These are phyloP conservation scores for Trematomus loennbergii DNA, from an alignment of 2,113 vertebrate genomes.

Conservation along the genomic window DNA sequence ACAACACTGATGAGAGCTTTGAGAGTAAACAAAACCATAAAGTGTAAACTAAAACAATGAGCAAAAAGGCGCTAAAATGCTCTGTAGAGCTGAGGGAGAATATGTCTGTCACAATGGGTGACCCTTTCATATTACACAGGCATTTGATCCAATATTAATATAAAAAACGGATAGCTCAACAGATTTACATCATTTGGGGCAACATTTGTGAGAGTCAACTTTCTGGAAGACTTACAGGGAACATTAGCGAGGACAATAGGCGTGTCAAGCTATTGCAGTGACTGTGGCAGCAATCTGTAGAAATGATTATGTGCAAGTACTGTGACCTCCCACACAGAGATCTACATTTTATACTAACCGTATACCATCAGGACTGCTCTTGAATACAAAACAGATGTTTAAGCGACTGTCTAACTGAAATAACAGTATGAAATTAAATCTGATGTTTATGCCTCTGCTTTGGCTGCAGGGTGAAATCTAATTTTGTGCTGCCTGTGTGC, in stretches of 20 bases:
- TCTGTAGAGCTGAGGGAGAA: background rate
- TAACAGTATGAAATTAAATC: slow-evolving; percentile 26
- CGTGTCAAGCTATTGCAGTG: background rate
- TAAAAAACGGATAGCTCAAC: background rate
- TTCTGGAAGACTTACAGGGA: background rate
- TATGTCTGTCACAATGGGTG: no score
- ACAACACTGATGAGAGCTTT: background rate
- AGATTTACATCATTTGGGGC: background rate
- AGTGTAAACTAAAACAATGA: background rate
- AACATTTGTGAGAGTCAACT: background rate
- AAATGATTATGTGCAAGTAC: slow-evolving; percentile 2
- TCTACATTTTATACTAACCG: background rate
- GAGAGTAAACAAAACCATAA: background rate
- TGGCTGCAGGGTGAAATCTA: slow-evolving; percentile 26
- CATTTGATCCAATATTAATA: background rate
- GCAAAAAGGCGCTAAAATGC: background rate
- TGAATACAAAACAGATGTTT: background rate
- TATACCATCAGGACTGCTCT: background rate
- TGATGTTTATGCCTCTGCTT: slow-evolving; percentile 2
- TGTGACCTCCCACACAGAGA: background rate
- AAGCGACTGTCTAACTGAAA: background rate
- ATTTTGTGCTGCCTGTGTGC: slow-evolving; percentile 18
- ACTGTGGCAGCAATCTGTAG: background rate
- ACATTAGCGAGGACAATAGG: no score
- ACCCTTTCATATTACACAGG: no score